Evolutionary conservation across 2,888 invertebrate species (phyloP).

Genomic region (Drosophila ezoana): DNA sequence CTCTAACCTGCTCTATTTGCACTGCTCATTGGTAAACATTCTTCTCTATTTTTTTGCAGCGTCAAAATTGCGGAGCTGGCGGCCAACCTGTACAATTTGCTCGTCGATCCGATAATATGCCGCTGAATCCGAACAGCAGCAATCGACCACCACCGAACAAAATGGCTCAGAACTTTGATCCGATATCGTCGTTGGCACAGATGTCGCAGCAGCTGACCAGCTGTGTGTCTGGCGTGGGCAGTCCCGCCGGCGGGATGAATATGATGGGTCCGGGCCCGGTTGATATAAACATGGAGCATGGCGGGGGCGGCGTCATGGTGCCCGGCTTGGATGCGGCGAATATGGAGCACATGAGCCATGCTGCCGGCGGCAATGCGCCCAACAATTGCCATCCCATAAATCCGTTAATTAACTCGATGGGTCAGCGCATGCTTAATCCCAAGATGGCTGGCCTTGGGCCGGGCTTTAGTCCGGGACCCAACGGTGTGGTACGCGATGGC

Average conservation of each 20-base stretch:
- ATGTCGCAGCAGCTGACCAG: slow-evolving; percentile 97
- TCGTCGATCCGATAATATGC: slow-evolving; percentile 87
- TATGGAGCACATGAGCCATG: slow-evolving; percentile 79
- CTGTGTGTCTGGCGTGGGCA: slow-evolving; percentile 86
- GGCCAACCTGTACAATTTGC: slow-evolving; percentile 76
- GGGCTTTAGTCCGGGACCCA: slow-evolving; percentile 60
- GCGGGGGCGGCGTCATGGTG: slow-evolving; percentile 66
- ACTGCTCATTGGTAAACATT: neutral
- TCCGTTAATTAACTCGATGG: slow-evolving; percentile 85
- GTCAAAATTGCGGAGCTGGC: slow-evolving; percentile 69
- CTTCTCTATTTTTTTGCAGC: slow-evolving; percentile 33
- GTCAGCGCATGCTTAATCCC: slow-evolving; percentile 87
- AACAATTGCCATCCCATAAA: slow-evolving; percentile 75
- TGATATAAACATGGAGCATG: slow-evolving; percentile 78
- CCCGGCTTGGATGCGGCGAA: slow-evolving; percentile 83
- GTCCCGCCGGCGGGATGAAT: slow-evolving; percentile 68
- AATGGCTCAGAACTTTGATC: slow-evolving; percentile 91
- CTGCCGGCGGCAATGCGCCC: slow-evolving; percentile 49
- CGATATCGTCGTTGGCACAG: slow-evolving; percentile 96
- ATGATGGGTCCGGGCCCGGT: slow-evolving; percentile 60
- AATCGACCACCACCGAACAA: slow-evolving; percentile 86
- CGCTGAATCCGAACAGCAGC: slow-evolving; percentile 88
- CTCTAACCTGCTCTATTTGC: too few species aligned
- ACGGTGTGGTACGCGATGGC: slow-evolving; percentile 69
- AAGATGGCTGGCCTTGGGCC: slow-evolving; percentile 86